Evolutionary conservation across 2,797 vertebrate genomes (phyloP), one percentile per base, ranked within the genome.

Genomic region (Enteromius mattozi): DNA sequence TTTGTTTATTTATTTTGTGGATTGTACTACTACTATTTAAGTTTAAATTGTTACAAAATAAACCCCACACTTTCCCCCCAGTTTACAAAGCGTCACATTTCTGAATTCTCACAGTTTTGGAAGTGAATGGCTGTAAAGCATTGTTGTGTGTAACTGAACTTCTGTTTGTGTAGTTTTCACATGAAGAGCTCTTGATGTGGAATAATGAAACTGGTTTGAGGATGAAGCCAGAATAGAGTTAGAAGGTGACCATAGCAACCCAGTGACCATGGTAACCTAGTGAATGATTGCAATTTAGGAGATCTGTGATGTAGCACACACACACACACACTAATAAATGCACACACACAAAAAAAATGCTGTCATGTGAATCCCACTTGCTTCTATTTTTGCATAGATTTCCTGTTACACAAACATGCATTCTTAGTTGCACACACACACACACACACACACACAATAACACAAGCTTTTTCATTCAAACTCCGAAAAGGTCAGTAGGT

Each of bases 251-350:
- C 79, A 87, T 85, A 77, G 86, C 61, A 85, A 87, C 86, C 24
- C 78, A 74, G 80, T 74, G 74, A 79, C 83, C 80, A 85, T 85
- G 69, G 86, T 61, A 87, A 87, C 86, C 42, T 63, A 56, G 72
- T 65, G 72, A 87, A 37, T 74, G 84, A 85, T 30, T 2, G 49
- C 71, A 56, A 81, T 76, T 86, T 83, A 70, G 76, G 68, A 75
- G 66, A 7, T 45, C n/a, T 80, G 61, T 21, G 27, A 75, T 59
- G 27, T 68, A 63, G 13, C 24, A 1, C 5, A 33, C 61, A 33
- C 40, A 76, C 63, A n/a, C 30, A 47, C 71, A 78, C 30, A 70
- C 4, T 47, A 12, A 51, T 49, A 4, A 21, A 69, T 8, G 6
- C 33, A 51, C 63, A 49, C 65, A 30, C 16, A 40, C 9, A 17